Evolutionary conservation across 2,888 invertebrate species (phyloP).

Genomic region (Silvanus unidentatus): DNA sequence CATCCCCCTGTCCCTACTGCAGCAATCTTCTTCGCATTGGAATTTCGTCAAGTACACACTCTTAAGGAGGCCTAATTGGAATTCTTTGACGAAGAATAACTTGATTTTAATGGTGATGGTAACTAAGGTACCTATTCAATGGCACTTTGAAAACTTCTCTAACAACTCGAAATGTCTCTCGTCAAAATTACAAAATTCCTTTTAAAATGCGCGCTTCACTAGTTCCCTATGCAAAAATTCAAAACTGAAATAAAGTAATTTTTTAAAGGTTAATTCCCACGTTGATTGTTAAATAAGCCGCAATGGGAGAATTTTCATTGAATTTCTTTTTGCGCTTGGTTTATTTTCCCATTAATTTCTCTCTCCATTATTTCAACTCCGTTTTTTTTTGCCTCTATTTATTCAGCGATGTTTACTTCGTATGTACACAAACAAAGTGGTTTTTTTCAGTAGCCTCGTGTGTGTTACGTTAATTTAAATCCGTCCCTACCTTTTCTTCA

Average conservation of each 20-base stretch:
- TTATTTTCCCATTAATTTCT: conserved; percentile 5
- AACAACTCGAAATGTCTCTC: too few species aligned
- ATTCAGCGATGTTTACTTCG: too few species aligned
- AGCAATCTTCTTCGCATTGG: conserved; percentile 14
- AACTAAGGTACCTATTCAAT: too few species aligned
- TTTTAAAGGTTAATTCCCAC: too few species aligned
- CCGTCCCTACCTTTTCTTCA: conserved; percentile 51
- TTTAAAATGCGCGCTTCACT: too few species aligned
- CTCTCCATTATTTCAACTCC: background rate
- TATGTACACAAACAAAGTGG: background rate
- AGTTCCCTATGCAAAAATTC: too few species aligned
- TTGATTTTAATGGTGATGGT: background rate
- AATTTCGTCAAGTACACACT: conserved; percentile 7
- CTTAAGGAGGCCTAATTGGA: conserved; percentile 21
- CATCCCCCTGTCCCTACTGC: conserved; percentile 9
- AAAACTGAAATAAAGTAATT: too few species aligned
- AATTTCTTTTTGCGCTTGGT: conserved; percentile 3
- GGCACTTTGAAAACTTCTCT: too few species aligned
- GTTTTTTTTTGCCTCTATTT: too few species aligned
- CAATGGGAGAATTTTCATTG: conserved; percentile 4
- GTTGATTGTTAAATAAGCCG: conserved; percentile 5
- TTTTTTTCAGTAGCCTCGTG: background rate
- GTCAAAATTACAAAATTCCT: too few species aligned
- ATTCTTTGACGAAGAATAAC: conserved; percentile 19
- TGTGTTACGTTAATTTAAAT: conserved; percentile 16